Evolutionary conservation across 1,140 invertebrate genomes (phyloP).

Genomic region (Trichonephila clavipes): DNA sequence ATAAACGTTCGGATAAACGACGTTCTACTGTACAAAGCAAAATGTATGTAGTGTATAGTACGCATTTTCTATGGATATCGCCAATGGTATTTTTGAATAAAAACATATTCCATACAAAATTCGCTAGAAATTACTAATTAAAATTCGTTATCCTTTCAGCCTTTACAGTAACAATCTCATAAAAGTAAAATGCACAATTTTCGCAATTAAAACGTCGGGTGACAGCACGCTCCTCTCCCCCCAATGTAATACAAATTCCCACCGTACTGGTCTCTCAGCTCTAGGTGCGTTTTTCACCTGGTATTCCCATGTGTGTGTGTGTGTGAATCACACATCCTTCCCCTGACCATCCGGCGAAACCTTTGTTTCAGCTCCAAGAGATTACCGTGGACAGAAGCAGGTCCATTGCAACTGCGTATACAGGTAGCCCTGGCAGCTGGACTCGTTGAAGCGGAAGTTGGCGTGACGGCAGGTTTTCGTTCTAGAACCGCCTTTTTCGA

Average conservation of each 20-base stretch:
- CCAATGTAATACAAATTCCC: too few species aligned
- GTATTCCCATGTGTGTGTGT: not conserved
- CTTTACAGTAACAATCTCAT: too few species aligned
- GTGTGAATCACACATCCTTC: conserved; percentile 22
- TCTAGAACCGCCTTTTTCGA: conserved; percentile 7
- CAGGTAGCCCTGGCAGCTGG: conserved; percentile 40
- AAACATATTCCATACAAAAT: too few species aligned
- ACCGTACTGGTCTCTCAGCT: not conserved
- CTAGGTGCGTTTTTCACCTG: conserved; percentile 25
- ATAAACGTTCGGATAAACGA: too few species aligned
- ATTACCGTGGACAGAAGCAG: not conserved
- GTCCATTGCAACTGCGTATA: conserved; percentile 7
- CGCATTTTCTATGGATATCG: too few species aligned
- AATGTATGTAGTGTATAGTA: too few species aligned
- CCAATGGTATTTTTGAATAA: too few species aligned
- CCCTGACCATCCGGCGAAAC: conserved; percentile 12
- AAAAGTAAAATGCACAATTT: too few species aligned
- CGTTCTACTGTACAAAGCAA: too few species aligned
- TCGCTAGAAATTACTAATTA: too few species aligned
- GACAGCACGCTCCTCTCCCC: not conserved
- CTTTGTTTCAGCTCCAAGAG: conserved; percentile 12
- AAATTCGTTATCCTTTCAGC: too few species aligned
- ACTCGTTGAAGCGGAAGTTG: conserved; percentile 39
- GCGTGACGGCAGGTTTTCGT: conserved; percentile 29
- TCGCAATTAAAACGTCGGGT: not conserved